Evolutionary conservation across 1,140 invertebrate species (phyloP).

Genomic region (Globodera rostochiensis): DNA sequence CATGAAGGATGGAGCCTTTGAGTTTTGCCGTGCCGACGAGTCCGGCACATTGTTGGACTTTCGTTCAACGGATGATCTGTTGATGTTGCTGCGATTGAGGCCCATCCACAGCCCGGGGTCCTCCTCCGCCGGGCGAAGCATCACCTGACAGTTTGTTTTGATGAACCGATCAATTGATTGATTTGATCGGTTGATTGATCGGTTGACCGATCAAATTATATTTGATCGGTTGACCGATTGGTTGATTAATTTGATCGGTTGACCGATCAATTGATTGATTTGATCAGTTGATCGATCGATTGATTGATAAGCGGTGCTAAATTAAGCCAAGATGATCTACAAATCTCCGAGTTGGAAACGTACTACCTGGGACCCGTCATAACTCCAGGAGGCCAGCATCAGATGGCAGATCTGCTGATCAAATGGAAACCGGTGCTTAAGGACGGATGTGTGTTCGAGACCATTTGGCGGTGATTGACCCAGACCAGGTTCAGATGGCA

Average conservation of each 20-base stretch:
- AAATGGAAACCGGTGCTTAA: slow-evolving; percentile 60
- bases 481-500: slow-evolving; percentile 53
- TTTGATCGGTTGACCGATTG: background rate
- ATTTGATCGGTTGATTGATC: background rate
- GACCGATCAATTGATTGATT: background rate
- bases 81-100: background rate
- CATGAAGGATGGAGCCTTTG: slow-evolving; percentile 9
- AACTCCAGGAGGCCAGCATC: slow-evolving; percentile 61
- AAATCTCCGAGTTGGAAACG: too few relatives aligned
- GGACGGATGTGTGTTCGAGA: slow-evolving; percentile 7
- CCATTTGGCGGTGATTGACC: slow-evolving; percentile 15
- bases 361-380: slow-evolving; percentile 51
- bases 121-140: slow-evolving; percentile 33
- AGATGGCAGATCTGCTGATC: slow-evolving; percentile 64
- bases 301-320: too few relatives aligned
- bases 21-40: slow-evolving; percentile 4
- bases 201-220: too few relatives aligned
- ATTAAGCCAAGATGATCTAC: too few relatives aligned
- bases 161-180: background rate
- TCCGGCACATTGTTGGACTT: background rate
- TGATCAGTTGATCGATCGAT: background rate
- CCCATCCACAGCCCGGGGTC: slow-evolving; percentile 6
- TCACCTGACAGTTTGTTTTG: slow-evolving; percentile 13
- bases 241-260: background rate
- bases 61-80: slow-evolving; percentile 1